Conservation (phyloP, 2,797 vertebrate species). For the Hylomyscus alleni region DNA sequence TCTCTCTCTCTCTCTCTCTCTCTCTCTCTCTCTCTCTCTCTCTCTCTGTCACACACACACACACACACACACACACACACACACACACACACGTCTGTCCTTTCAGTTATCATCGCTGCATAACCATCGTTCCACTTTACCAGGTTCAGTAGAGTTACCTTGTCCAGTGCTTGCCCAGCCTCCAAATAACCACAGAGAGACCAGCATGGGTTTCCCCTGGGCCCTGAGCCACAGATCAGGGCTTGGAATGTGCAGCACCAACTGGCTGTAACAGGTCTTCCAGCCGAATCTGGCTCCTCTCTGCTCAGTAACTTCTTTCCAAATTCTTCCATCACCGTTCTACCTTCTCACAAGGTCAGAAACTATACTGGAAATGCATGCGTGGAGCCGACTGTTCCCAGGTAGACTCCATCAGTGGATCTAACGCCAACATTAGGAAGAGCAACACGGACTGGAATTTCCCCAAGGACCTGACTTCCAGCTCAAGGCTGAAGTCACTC, state of each 20-base stretch:
- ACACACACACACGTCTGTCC: not conserved
- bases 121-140: slow-evolving; percentile 10
- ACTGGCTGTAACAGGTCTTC: not conserved
- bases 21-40: not conserved
- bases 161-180: not conserved
- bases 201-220: not conserved
- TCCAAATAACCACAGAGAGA: not conserved
- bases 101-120: not conserved
- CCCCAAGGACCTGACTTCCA: not conserved
- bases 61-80: not conserved
- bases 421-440: not conserved
- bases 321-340: not conserved
- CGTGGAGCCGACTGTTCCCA: not conserved
- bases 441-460: not conserved
- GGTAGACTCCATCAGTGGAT: not conserved
- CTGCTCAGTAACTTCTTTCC: not conserved
- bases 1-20: not conserved
- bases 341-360: not conserved
- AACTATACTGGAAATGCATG: not conserved
- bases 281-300: not conserved
- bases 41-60: too few relatives aligned
- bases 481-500: not conserved
- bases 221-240: not conserved
- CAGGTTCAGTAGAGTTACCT: not conserved
- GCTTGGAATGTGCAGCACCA: not conserved